These are phyloP conservation scores for Clamator glandarius DNA, from an alignment of 2,797 vertebrate genomes.

Conservation along the genomic window DNA sequence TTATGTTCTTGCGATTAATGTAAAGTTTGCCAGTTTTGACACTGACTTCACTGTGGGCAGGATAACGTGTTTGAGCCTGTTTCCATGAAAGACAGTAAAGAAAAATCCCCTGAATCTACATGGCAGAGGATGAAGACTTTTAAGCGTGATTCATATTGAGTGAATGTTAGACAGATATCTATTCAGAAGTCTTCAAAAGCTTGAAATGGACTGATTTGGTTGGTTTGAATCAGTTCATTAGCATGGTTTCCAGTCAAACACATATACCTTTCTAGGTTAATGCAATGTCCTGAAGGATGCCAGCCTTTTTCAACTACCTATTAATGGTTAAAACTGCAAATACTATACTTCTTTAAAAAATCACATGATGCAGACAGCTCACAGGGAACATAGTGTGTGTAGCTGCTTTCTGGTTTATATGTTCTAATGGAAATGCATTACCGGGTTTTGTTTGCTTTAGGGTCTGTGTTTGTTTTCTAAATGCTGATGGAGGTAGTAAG, in stretches of 20 bases:
- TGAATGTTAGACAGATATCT: neutral
- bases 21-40: neutral
- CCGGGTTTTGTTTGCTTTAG: neutral
- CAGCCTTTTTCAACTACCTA: neutral
- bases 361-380: neutral
- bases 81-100: conserved; percentile 4
- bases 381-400: neutral
- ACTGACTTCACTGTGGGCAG: conserved; percentile 11
- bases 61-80: neutral
- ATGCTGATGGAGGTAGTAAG: neutral
- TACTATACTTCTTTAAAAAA: neutral
- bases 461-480: neutral
- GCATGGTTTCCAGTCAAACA: neutral
- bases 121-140: neutral
- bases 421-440: neutral
- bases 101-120: conserved; percentile 30
- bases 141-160: neutral
- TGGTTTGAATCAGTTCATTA: neutral
- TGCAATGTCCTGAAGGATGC: neutral
- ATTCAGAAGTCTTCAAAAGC: neutral
- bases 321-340: neutral
- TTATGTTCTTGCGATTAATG: neutral
- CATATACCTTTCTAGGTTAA: neutral
- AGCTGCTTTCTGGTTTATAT: neutral
- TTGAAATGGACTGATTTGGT: neutral